Conservation (phyloP, 2,797 vertebrate genomes). For the Loris lydekkerianus region DNA sequence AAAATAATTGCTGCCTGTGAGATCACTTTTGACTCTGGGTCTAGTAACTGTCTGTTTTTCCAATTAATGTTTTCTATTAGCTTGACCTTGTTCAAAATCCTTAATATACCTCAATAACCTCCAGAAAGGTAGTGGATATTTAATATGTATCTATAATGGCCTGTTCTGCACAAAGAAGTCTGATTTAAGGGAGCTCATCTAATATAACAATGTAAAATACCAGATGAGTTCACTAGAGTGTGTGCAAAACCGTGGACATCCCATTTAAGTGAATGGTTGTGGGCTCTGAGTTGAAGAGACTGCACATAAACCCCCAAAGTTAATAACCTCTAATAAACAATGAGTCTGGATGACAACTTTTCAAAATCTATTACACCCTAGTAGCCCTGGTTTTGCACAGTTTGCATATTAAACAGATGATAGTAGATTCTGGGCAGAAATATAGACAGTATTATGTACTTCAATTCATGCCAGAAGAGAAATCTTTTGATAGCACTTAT, state of each 20-base stretch:
- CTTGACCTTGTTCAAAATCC: conserved; percentile 44
- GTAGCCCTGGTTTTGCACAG: conserved; percentile 75
- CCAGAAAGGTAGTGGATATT: conserved; percentile 46
- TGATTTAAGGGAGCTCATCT: conserved; percentile 72
- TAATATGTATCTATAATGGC: conserved; percentile 59
- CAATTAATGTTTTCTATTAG: conserved; percentile 72
- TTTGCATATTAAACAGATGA: conserved; percentile 81
- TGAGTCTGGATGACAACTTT: conserved; percentile 79
- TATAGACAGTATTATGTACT: conserved; percentile 74
- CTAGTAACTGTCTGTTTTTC: conserved; percentile 58
- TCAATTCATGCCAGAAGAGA: conserved; percentile 76
- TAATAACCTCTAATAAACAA: conserved; percentile 82
- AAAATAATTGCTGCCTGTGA: conserved; percentile 53
- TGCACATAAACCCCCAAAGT: conserved; percentile 73
- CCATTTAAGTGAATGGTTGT: conserved; percentile 57
- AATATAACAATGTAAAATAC: conserved; percentile 57
- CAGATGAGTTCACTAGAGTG: conserved; percentile 68
- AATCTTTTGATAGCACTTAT: conserved; percentile 76
- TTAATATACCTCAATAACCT: conserved; percentile 49
- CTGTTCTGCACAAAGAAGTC: conserved; percentile 54
- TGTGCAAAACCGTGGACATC: conserved; percentile 28
- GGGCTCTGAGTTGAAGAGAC: conserved; percentile 68
- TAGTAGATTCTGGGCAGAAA: conserved; percentile 79
- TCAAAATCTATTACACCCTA: conserved; percentile 78
- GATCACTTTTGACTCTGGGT: conserved; percentile 46